Conservation (phyloP, 1,140 invertebrate genomes). For the Scaptomyza hsui region DNA sequence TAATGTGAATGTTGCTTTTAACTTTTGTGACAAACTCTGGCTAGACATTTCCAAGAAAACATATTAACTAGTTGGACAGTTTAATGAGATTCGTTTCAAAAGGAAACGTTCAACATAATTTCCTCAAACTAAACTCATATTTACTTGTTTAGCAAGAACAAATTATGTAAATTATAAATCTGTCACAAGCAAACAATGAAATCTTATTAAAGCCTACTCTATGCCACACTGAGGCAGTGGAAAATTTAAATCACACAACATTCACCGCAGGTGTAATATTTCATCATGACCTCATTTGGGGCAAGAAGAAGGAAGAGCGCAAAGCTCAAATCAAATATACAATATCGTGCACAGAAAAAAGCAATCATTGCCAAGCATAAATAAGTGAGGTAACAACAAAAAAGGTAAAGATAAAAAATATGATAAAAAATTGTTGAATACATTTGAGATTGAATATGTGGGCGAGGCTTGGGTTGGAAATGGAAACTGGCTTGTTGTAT, state of each 20-base stretch:
- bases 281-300: conserved; percentile 53
- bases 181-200: conserved; percentile 65
- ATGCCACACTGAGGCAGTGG: conserved; percentile 42
- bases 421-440: conserved; percentile 70
- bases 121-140: conserved; percentile 32
- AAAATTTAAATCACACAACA: conserved; percentile 71
- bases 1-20: background rate
- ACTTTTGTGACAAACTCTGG: too few species aligned
- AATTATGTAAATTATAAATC: conserved; percentile 54
- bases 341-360: conserved; percentile 60
- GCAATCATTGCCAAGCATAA: conserved; percentile 57
- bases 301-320: conserved; percentile 3
- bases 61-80: background rate
- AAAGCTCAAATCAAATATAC: conserved; percentile 61
- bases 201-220: conserved; percentile 62
- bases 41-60: too few species aligned
- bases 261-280: conserved; percentile 73
- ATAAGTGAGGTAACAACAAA: conserved; percentile 8
- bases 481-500: conserved; percentile 47
- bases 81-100: background rate
- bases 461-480: conserved; percentile 19
- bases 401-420: conserved; percentile 60
- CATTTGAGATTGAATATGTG: conserved; percentile 42
- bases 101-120: background rate
- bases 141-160: conserved; percentile 10